phyloP scores from a whole-genome alignment of 2,888 invertebrate species.

The Himalopsyche tibetana region DNA sequence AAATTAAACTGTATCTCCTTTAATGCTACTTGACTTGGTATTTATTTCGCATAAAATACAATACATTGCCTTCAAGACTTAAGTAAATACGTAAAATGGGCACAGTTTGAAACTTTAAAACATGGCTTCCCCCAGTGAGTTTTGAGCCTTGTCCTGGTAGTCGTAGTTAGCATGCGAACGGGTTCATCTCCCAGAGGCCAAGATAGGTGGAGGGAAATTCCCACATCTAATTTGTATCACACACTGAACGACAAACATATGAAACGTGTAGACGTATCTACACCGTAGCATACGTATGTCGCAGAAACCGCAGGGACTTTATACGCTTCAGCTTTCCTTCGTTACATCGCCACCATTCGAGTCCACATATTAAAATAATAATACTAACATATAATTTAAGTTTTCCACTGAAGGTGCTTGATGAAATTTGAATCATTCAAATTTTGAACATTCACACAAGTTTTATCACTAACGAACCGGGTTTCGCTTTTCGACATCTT shows the following conservation, averaged over 20 bases:
- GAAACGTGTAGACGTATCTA: conserved; percentile 3
- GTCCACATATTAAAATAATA: no score
- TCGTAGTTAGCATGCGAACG: conserved; percentile 33
- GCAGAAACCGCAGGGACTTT: no score
- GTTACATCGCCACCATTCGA: no score
- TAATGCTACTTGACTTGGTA: neutral
- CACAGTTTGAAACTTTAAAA: conserved; percentile 20
- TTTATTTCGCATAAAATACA: neutral
- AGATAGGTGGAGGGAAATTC: conserved; percentile 44
- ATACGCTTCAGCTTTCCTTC: no score
- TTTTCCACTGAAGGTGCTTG: no score
- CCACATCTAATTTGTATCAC: conserved; percentile 34
- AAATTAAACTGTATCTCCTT: no score
- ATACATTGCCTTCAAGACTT: neutral
- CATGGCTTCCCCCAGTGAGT: neutral
- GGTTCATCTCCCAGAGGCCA: conserved; percentile 39
- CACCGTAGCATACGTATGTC: conserved; percentile 8
- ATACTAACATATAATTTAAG: no score
- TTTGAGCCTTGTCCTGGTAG: neutral
- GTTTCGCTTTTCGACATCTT: no score
- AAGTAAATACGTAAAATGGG: neutral
- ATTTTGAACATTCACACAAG: no score
- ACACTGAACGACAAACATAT: conserved; percentile 41
- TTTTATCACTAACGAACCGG: no score
- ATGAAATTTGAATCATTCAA: no score